Evolutionary conservation across 2,797 vertebrate species (phyloP), one percentile per base, ranked within the genome.

Genomic region (Semotilus atromaculatus): DNA sequence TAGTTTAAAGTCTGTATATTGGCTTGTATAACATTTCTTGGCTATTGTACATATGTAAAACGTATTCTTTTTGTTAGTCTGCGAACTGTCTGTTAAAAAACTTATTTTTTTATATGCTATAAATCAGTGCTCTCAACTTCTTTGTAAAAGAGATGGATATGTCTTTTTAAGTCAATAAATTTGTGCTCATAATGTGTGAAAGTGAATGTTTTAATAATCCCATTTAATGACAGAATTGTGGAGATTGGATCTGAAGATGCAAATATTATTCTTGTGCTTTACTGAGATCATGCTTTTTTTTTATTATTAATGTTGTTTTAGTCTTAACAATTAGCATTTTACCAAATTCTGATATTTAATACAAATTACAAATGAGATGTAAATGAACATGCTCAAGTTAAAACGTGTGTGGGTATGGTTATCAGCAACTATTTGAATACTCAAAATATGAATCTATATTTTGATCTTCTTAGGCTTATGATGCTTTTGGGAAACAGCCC

Each of bases 21-120:
- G 31, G 79, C 45, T 55, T 48, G 55, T 23, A 16, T 67, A 64
- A 36, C n/a, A 72, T 29, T 75, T 81, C 71, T 81, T 81, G 38
- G 4, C 43, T 48, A 51, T 38, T 86, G 85, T 86, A 86, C 48
- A 86, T 86, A 77, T 80, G 72, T 85, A 81, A 81, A 74, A 68
- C 76, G 0, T 31, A 53, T 64, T 26, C 21, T 38, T 38, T 75
- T 76, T 80, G 62, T 51, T 84, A 67, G 78, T 72, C 62, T 85
- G 81, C 21, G 11, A 78, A 80, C 77, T 36, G 53, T 86, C 55
- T 75, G 55, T 76, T 48, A 55, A 74, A 40, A 80, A 34, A 31
- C 48, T 10, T 84, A 86, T 84, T 84, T 88, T 85, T 88, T 78
- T 86, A 82, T 81, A 81, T 81, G 81, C 60, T 83, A 23, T 86